Percentiles rank a stretch among this genome's conserved stretches.
These are phyloP conservation scores for Burhinus bistriatus DNA, from an alignment of 2,113 vertebrate species.

Conservation along the genomic window DNA sequence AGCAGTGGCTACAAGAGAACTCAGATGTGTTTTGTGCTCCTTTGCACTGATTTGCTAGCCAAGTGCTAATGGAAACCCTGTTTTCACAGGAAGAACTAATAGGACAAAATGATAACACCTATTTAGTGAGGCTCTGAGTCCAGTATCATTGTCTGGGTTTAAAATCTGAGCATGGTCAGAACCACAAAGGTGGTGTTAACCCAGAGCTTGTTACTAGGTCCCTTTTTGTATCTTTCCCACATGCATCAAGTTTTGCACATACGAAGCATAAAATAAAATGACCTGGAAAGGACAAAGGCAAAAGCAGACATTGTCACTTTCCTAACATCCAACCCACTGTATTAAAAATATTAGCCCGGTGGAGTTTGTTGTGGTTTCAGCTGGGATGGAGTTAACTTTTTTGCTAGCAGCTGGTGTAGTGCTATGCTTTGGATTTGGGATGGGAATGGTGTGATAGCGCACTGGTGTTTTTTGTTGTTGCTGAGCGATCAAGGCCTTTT, in stretches of 20 bases:
- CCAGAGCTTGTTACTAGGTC: background rate
- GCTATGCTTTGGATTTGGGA: background rate
- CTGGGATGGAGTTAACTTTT: background rate
- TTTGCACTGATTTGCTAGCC: background rate
- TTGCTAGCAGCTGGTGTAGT: background rate
- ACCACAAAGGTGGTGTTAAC: background rate
- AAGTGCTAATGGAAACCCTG: background rate
- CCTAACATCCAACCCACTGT: background rate
- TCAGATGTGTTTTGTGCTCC: background rate
- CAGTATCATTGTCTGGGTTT: background rate
- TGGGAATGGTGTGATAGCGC: background rate
- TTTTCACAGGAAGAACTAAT: background rate
- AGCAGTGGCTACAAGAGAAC: background rate
- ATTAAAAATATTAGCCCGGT: background rate
- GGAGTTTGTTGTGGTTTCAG: background rate
- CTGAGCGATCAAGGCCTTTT: no score
- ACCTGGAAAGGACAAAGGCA: background rate
- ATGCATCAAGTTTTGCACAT: background rate
- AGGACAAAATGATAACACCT: background rate
- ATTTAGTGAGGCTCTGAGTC: background rate
- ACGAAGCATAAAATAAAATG: background rate
- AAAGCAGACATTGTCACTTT: background rate
- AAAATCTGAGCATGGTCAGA: background rate
- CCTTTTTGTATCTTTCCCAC: background rate
- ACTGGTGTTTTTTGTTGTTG: background rate